A percentile compares a stretch with the other conserved stretches of the same genome.
Evolutionary conservation across 1,140 invertebrate species (phyloP).

Genomic region (Ganaspis sp.): DNA sequence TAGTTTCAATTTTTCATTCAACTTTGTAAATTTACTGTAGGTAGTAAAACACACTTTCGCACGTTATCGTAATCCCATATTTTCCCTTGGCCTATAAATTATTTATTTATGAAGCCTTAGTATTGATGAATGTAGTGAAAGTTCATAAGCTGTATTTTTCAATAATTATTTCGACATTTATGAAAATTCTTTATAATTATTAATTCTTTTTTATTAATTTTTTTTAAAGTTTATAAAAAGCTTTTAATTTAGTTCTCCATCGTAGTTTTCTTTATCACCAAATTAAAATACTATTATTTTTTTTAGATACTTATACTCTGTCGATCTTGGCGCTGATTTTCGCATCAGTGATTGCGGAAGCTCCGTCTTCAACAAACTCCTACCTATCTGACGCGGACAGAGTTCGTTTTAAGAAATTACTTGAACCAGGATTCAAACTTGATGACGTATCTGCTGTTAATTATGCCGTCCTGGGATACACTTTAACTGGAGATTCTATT

Average conservation of each 20-base stretch:
- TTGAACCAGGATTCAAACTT: constrained; percentile 76
- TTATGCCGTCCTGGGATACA: constrained; percentile 79
- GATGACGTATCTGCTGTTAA: constrained; percentile 76
- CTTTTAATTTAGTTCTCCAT: too few relatives aligned
- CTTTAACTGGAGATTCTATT: constrained; percentile 74
- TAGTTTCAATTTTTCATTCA: not conserved
- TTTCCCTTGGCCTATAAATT: not conserved
- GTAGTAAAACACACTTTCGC: too few relatives aligned
- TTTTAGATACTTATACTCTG: constrained; percentile 53
- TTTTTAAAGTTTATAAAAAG: not conserved
- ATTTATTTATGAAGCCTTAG: too few relatives aligned
- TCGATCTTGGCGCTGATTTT: constrained; percentile 41
- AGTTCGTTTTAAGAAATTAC: constrained; percentile 75
- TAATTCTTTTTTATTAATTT: constrained; percentile 11
- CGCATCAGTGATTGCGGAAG: constrained; percentile 48
- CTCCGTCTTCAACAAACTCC: constrained; percentile 71
- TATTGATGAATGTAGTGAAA: too few relatives aligned
- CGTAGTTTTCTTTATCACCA: not conserved
- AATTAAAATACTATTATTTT: not conserved
- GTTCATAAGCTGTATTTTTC: too few relatives aligned
- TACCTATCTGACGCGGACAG: constrained; percentile 78
- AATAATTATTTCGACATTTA: too few relatives aligned
- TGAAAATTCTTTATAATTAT: too few relatives aligned
- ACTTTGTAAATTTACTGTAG: too few relatives aligned
- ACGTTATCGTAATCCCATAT: not conserved